These are phyloP conservation scores for Papilio gigon DNA, from an alignment of 2,888 invertebrate species.

Conservation along the genomic window DNA sequence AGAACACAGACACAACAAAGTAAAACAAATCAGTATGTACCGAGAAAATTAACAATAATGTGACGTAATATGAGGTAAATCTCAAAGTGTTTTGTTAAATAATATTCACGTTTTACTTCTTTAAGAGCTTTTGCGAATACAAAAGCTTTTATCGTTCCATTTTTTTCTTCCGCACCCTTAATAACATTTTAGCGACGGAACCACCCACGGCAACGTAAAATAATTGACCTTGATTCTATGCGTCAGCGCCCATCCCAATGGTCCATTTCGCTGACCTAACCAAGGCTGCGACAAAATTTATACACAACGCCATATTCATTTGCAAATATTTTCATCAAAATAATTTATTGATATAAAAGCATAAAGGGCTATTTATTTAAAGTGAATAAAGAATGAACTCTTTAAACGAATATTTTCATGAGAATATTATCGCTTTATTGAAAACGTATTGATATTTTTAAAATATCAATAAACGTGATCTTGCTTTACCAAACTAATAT, in stretches of 20 bases:
- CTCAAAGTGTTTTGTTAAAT: too few species aligned
- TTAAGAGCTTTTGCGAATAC: slow-evolving; percentile 21
- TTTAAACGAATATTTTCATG: too few species aligned
- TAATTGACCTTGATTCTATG: slow-evolving; percentile 61
- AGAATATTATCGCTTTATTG: background rate
- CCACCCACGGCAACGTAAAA: slow-evolving; percentile 55
- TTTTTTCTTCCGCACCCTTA: slow-evolving; percentile 46
- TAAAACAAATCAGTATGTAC: too few species aligned
- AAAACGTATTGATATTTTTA: background rate
- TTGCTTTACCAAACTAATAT: too few species aligned
- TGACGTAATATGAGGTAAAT: too few species aligned
- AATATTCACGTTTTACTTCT: background rate
- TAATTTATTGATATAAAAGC: too few species aligned
- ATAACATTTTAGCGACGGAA: slow-evolving; percentile 52
- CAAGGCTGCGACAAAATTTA: slow-evolving; percentile 38
- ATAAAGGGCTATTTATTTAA: too few species aligned
- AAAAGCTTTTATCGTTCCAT: background rate
- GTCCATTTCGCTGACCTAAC: slow-evolving; percentile 48
- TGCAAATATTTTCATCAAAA: slow-evolving; percentile 23
- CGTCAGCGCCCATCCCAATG: slow-evolving; percentile 57
- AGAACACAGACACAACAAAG: too few species aligned
- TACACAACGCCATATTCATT: slow-evolving; percentile 16
- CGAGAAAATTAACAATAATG: too few species aligned
- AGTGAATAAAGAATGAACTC: too few species aligned
- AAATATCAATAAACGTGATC: too few species aligned